A percentile compares a stretch with the other conserved stretches of the same genome.
Conservation (phyloP, 2,888 invertebrate genomes). For the Julus scanicus region DNA sequence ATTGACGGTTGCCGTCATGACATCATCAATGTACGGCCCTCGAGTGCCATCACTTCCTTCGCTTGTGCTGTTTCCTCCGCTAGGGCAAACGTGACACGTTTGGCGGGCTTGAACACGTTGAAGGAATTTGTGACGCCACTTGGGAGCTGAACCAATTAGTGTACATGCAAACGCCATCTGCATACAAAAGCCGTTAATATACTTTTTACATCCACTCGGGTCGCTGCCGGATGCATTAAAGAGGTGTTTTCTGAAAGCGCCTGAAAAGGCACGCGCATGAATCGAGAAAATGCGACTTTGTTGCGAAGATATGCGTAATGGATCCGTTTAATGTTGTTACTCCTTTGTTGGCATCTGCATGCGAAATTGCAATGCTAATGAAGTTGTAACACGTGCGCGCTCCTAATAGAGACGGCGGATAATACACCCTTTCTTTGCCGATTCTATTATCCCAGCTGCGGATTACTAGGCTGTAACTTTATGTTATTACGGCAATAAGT, state of each 20-base stretch:
- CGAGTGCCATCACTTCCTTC: background rate
- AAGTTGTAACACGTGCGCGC: constrained; percentile 56
- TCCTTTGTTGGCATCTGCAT: constrained; percentile 52
- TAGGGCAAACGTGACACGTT: background rate
- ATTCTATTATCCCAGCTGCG: constrained; percentile 30
- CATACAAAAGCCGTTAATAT: constrained; percentile 43
- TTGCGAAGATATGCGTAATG: constrained; percentile 53
- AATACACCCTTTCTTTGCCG: constrained; percentile 16
- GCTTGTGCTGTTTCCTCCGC: background rate
- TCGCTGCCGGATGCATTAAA: constrained; percentile 9
- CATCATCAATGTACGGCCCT: background rate
- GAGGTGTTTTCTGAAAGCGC: background rate
- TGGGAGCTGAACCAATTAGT: constrained; percentile 31
- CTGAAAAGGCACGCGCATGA: background rate
- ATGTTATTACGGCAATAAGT: background rate
- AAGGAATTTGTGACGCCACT: constrained; percentile 13
- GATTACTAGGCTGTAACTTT: constrained; percentile 5
- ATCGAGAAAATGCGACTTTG: constrained; percentile 37
- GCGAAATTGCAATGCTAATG: constrained; percentile 56
- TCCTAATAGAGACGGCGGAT: constrained; percentile 41
- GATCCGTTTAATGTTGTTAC: constrained; percentile 53
- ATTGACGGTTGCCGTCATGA: too few species aligned
- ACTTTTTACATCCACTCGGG: background rate
- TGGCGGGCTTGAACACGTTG: too few species aligned
- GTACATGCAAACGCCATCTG: constrained; percentile 37